Evolutionary conservation across 2,797 vertebrate species (phyloP).

Genomic region (Setipinna tenuifilis): DNA sequence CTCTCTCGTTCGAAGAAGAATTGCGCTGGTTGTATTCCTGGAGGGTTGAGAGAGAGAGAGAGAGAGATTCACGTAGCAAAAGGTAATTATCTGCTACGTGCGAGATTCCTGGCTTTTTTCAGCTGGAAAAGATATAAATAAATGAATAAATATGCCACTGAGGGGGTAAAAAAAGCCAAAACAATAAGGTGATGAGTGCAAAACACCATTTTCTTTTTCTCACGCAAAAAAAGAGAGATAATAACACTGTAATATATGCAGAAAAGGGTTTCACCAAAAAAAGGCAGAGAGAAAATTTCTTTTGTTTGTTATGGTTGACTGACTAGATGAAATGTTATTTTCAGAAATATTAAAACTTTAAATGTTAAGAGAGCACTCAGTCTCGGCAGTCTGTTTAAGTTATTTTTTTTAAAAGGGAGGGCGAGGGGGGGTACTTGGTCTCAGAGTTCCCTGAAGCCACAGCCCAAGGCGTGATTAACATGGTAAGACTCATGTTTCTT

Average conservation of each 20-base stretch:
- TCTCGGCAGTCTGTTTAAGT: too few relatives aligned
- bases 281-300: not conserved
- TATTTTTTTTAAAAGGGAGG: too few relatives aligned
- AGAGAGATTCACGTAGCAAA: conserved; percentile 2
- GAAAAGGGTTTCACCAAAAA: not conserved
- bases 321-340: not conserved
- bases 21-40: not conserved
- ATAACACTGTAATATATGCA: not conserved
- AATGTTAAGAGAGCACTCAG: not conserved
- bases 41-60: not conserved
- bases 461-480: not conserved
- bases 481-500: not conserved
- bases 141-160: not conserved
- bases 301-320: not conserved
- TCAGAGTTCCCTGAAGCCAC: not conserved
- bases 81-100: not conserved
- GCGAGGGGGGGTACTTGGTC: not conserved
- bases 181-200: not conserved
- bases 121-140: not conserved
- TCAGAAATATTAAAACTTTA: not conserved
- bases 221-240: not conserved
- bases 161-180: not conserved
- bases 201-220: not conserved
- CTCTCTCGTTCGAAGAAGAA: conserved; percentile 10
- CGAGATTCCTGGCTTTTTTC: not conserved